Conservation (phyloP, 2,888 invertebrate genomes). For the Cylindroiulus punctatus region DNA sequence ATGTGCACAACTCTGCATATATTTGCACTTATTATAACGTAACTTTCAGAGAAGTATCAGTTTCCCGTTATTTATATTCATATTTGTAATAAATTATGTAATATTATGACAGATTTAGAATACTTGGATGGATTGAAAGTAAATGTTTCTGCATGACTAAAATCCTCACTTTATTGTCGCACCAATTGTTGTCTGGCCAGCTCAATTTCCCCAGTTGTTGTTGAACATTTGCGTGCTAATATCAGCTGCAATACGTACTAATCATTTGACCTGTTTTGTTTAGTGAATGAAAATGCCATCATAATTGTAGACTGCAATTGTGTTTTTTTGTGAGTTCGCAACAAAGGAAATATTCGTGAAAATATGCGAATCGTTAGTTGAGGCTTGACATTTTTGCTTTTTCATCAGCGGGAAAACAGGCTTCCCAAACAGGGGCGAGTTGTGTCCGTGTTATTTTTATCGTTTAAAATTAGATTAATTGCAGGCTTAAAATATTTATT, state of each 20-base stretch:
- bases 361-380: constrained; percentile 32
- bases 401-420: background rate
- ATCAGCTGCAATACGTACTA: constrained; percentile 14
- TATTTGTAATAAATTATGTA: no score
- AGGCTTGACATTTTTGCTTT: constrained; percentile 17
- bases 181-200: background rate
- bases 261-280: constrained; percentile 36
- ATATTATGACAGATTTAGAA: no score
- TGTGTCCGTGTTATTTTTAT: constrained; percentile 43
- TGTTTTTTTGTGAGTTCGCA: background rate
- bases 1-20: no score
- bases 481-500: constrained; percentile 45
- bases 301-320: constrained; percentile 1
- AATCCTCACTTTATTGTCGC: no score
- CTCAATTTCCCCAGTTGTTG: background rate
- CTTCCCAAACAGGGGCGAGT: background rate
- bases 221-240: constrained; percentile 13
- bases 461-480: constrained; percentile 41
- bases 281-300: constrained; percentile 21
- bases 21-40: no score
- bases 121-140: no score
- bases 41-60: no score
- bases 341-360: constrained; percentile 39
- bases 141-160: no score
- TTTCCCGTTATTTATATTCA: no score